Percentiles rank a stretch among this genome's conserved stretches.
Evolutionary conservation across 2,888 invertebrate genomes (phyloP).

Genomic region (Temnothorax ravouxi): DNA sequence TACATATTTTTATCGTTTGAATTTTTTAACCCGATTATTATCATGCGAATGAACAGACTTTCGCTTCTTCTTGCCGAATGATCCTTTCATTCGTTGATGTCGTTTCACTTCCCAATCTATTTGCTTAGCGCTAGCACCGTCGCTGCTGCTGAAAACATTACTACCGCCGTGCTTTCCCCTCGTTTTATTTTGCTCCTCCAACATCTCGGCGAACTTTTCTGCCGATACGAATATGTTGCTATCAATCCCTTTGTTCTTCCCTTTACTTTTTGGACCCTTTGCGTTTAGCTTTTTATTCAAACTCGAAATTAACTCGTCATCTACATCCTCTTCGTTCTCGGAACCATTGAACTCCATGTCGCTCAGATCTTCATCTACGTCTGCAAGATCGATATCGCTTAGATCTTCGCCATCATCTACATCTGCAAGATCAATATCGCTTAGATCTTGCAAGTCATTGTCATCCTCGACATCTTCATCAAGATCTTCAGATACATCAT

Average conservation of each 20-base stretch:
- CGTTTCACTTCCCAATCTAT: constrained; percentile 94
- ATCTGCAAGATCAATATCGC: constrained; percentile 79
- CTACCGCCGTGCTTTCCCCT: constrained; percentile 89
- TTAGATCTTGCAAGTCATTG: constrained; percentile 78
- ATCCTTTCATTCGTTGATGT: constrained; percentile 77
- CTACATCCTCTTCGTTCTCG: constrained; percentile 71
- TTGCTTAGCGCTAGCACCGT: constrained; percentile 93
- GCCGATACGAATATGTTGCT: constrained; percentile 92
- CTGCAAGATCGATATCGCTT: constrained; percentile 79
- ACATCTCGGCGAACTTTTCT: constrained; percentile 95
- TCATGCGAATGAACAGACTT: constrained; percentile 45
- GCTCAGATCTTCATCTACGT: constrained; percentile 85
- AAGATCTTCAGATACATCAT: constrained; percentile 54
- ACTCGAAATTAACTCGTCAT: constrained; percentile 66
- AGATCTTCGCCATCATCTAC: constrained; percentile 84
- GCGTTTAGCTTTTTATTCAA: constrained; percentile 69
- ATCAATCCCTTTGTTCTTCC: constrained; percentile 63
- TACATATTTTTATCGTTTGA: constrained; percentile 70
- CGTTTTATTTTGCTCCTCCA: constrained; percentile 93
- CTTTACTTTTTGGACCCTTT: not conserved
- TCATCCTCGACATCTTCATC: constrained; percentile 69
- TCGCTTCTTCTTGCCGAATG: constrained; percentile 61
- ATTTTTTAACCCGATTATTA: constrained; percentile 74
- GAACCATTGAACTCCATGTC: constrained; percentile 86
- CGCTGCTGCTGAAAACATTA: constrained; percentile 91